Evolutionary conservation across 2,888 invertebrate species (phyloP).

Genomic region (Mongoloraphidia duomilia): DNA sequence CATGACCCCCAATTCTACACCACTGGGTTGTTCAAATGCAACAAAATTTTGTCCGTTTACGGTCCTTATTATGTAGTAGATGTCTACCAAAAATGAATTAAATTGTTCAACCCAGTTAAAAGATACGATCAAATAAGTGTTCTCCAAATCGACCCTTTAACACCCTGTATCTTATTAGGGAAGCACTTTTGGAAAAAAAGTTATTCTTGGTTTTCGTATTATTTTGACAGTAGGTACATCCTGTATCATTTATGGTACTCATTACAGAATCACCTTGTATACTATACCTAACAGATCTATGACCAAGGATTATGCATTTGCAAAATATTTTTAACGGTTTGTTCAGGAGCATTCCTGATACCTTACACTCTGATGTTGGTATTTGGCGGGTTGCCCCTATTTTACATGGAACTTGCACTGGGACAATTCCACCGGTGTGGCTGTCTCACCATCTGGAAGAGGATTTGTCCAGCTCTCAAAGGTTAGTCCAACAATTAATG

Average conservation of each 20-base stretch:
- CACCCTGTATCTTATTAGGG: no score
- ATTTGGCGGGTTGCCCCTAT: slow-evolving; percentile 83
- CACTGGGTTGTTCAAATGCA: no score
- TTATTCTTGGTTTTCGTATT: no score
- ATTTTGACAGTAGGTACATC: neutral
- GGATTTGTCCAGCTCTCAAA: slow-evolving; percentile 85
- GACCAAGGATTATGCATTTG: neutral
- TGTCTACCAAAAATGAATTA: no score
- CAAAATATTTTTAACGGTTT: slow-evolving; percentile 3
- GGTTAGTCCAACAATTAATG: slow-evolving; percentile 36
- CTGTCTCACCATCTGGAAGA: slow-evolving; percentile 83
- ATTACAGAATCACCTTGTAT: neutral
- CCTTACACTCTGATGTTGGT: slow-evolving; percentile 87
- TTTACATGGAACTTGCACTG: slow-evolving; percentile 89
- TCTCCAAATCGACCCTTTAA: no score
- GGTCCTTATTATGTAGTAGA: no score
- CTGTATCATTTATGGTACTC: neutral
- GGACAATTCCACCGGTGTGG: slow-evolving; percentile 91
- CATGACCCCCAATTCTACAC: no score
- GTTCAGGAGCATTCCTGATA: slow-evolving; percentile 80
- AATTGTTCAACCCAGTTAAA: no score
- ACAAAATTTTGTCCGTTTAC: no score
- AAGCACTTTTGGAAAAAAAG: no score
- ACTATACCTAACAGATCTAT: neutral
- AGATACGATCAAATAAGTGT: no score